Conservation (phyloP, 1,140 invertebrate species). For the Monomorium pharaonis region DNA sequence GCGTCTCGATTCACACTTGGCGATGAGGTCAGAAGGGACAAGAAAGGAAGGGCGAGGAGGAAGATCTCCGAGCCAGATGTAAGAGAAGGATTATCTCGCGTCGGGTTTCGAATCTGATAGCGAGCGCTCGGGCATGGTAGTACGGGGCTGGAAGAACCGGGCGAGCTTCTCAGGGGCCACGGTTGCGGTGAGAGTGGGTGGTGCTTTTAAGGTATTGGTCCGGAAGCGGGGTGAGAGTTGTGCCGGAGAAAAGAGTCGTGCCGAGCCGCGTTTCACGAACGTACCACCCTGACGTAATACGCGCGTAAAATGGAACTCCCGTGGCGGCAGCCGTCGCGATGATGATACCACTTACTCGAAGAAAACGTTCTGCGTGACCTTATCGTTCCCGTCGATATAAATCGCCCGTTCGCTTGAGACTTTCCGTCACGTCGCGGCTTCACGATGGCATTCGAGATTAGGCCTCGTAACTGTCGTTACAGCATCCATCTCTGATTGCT, state of each 20-base stretch:
- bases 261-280: constrained; percentile 65
- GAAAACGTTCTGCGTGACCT: constrained; percentile 44
- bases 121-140: constrained; percentile 56
- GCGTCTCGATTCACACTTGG: constrained; percentile 75
- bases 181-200: constrained; percentile 36
- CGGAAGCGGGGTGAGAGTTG: constrained; percentile 66
- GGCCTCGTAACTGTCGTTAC: neutral
- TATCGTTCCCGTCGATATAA: constrained; percentile 58
- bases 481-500: neutral
- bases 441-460: neutral
- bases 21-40: constrained; percentile 67
- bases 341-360: constrained; percentile 54
- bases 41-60: constrained; percentile 42
- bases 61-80: constrained; percentile 74
- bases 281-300: constrained; percentile 76
- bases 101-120: constrained; percentile 78
- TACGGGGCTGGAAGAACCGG: constrained; percentile 29
- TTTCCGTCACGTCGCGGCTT: neutral
- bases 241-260: constrained; percentile 27
- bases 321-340: constrained; percentile 20
- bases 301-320: constrained; percentile 75
- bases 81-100: constrained; percentile 82
- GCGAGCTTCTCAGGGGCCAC: constrained; percentile 39
- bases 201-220: constrained; percentile 81
- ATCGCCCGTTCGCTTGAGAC: constrained; percentile 16